Conservation (phyloP, 2,888 invertebrate species). For the Amphiduros pacificus region DNA sequence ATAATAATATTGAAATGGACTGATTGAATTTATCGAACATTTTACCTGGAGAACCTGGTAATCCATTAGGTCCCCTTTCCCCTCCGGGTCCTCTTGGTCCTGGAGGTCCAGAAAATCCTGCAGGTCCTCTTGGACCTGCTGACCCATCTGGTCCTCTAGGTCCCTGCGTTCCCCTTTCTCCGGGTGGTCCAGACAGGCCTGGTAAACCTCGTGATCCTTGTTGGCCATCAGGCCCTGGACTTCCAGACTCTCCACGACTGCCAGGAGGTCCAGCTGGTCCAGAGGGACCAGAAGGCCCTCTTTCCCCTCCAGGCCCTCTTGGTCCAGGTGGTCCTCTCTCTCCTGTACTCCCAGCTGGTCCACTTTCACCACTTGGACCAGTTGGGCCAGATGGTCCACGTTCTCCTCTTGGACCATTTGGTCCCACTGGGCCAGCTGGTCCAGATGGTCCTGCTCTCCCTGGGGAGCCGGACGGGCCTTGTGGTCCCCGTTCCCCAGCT, state of each 20-base stretch:
- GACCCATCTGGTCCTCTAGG: constrained; percentile 7
- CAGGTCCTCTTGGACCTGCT: constrained; percentile 11
- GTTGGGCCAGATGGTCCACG: constrained; percentile 12
- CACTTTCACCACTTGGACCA: constrained; percentile 20
- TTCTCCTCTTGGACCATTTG: constrained; percentile 11
- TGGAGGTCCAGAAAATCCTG: constrained; percentile 23
- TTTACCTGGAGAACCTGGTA: constrained; percentile 7
- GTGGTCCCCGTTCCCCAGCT: constrained; percentile 39
- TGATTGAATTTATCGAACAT: no score
- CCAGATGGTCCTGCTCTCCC: constrained; percentile 19
- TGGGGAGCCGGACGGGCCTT: background rate
- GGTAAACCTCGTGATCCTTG: constrained; percentile 11
- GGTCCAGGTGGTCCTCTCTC: constrained; percentile 15
- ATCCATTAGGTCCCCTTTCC: constrained; percentile 11
- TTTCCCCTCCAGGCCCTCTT: constrained; percentile 15
- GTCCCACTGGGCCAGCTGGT: constrained; percentile 15
- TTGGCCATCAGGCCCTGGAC: constrained; percentile 10
- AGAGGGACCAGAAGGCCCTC: constrained; percentile 13
- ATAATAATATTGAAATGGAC: no score
- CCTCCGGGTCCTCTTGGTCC: constrained; percentile 18
- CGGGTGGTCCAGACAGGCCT: constrained; percentile 22
- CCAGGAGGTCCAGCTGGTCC: constrained; percentile 4
- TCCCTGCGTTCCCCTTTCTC: constrained; percentile 21
- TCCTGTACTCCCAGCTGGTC: constrained; percentile 8
- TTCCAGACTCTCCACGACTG: constrained; percentile 1